Base-by-base conservation (phyloP, 2,888 invertebrate species). In the Lasioglossum calceatum region DNA sequence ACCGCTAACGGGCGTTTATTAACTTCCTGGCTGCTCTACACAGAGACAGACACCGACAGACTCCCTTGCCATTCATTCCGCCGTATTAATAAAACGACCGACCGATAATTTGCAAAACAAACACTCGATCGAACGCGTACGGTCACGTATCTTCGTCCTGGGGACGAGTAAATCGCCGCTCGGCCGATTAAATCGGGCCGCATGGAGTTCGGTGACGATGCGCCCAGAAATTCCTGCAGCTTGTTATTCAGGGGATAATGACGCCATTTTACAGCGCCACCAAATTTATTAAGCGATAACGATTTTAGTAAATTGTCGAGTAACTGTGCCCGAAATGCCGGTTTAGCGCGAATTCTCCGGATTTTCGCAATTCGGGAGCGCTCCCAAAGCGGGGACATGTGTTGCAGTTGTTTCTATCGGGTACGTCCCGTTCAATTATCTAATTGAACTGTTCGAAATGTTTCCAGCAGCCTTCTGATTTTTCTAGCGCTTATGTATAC, bases 71-170 rank as follows among this genome's bases (percentile, higher is more conserved):
- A 36, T 82, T 82, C 81, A 58, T 44, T 39, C 39, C 50, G 50
- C 39, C 70, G 64, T 61, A 74, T 82, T 84, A 82, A 78, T 84
- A 75, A 82, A 78, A 77, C 58, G 75, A 27, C n/a, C n/a, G 39
- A 10, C 27, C 58, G 36, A 67, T 76, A 75, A 78, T 82, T 78
- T 75, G 71, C 64, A 72, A 61, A 83, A 85, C 75, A 76, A 83
- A 83, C 78, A 72, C 27, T 23, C 75, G 61, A 70, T 74, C 73
- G 81, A 71, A 14, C 73, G 54, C 32, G 61, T 16, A 67, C 23
- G 39, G 2, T 8, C 44, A n/a, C 70, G 42, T 54, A 54, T 64
- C 27, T 50, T 32, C 44, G 81, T 27, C 23, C 58, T 16, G 64
- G 64, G 64, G 32, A 64, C 64, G 64, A 64, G 32, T 72, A 75